Conservation (phyloP, 2,113 vertebrate species). For the Leptosomus discolor region DNA sequence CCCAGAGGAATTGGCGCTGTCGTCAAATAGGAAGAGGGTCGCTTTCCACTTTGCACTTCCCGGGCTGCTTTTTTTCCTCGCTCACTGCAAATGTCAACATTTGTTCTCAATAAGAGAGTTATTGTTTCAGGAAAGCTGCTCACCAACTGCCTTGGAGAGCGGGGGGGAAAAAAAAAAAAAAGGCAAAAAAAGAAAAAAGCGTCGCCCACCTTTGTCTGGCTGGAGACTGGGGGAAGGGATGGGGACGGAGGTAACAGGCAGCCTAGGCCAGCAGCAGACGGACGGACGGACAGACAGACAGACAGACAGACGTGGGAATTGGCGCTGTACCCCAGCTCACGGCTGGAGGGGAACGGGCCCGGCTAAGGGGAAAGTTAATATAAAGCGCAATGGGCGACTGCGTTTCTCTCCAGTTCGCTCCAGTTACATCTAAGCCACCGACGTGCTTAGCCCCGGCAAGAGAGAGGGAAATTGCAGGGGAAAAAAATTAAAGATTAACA, state of each 20-base stretch:
- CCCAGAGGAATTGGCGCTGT: conserved; percentile 70
- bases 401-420: not conserved
- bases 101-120: conserved; percentile 88
- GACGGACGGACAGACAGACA: not conserved
- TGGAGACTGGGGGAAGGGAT: not conserved
- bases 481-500: too few species aligned
- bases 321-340: not conserved
- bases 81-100: conserved; percentile 87
- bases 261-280: not conserved
- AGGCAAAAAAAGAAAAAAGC: not conserved
- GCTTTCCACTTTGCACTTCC: conserved; percentile 68
- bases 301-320: not conserved
- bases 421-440: not conserved
- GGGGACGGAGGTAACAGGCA: not conserved
- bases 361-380: not conserved
- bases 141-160: conserved; percentile 79
- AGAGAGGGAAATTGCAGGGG: not conserved
- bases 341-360: not conserved
- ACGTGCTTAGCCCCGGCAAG: not conserved
- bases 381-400: not conserved
- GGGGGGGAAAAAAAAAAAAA: conserved; percentile 65
- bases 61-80: conserved; percentile 53
- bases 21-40: conserved; percentile 77
- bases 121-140: conserved; percentile 85
- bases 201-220: conserved; percentile 70